These are phyloP conservation scores for Lobophora halterata DNA, from an alignment of 2,888 invertebrate genomes.

Conservation along the genomic window DNA sequence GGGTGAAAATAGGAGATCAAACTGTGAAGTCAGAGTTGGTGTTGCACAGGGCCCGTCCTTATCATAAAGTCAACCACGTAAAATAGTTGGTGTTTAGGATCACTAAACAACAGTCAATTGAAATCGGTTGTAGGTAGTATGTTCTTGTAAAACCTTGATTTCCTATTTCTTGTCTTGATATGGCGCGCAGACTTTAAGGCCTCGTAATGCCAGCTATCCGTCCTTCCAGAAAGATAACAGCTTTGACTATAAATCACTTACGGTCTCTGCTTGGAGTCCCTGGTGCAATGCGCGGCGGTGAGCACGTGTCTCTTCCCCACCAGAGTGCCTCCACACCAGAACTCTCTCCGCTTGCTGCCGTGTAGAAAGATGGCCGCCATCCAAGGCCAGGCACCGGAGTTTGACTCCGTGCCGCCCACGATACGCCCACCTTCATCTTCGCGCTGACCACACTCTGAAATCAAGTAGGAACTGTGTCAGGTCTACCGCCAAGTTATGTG, in stretches of 20 bases:
- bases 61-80: too few relatives aligned
- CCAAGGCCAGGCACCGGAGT: slow-evolving; percentile 96
- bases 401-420: slow-evolving; percentile 93
- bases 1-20: too few relatives aligned
- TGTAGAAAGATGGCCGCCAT: slow-evolving; percentile 96
- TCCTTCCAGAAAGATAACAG: neutral
- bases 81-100: too few relatives aligned
- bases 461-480: slow-evolving; percentile 1
- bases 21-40: too few relatives aligned
- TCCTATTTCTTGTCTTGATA: too few relatives aligned
- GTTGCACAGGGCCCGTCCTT: too few relatives aligned
- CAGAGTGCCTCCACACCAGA: slow-evolving; percentile 96
- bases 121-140: too few relatives aligned
- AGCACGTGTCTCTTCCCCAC: slow-evolving; percentile 90
- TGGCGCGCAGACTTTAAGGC: too few relatives aligned
- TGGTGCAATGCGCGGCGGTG: slow-evolving; percentile 96
- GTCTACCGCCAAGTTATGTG: too few relatives aligned
- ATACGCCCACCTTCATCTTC: slow-evolving; percentile 92
- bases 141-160: too few relatives aligned
- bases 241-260: slow-evolving; percentile 66
- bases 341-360: slow-evolving; percentile 90
- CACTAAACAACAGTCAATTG: too few relatives aligned
- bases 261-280: slow-evolving; percentile 94
- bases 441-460: slow-evolving; percentile 89
- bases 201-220: too few relatives aligned